Percentiles rank a stretch among this genome's conserved stretches.
phyloP scores from a whole-genome alignment of 2,797 vertebrate species.

The Eulemur rubriventer region DNA sequence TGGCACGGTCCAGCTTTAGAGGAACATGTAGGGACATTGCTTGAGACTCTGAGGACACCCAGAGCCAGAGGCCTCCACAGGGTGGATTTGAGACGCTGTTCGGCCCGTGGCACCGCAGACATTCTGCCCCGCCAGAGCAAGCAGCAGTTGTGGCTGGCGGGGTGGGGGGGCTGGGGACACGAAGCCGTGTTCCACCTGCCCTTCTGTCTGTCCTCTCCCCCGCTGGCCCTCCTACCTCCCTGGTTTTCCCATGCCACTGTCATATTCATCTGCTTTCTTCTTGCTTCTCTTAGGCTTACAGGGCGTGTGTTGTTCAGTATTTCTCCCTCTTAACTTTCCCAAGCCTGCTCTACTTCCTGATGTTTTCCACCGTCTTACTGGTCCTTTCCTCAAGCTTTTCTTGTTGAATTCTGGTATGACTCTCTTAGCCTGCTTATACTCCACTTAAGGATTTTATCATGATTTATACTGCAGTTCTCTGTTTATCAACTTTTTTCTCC shows the following conservation, averaged over 20 bases:
- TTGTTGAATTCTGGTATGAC: background rate
- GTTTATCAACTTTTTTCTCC: constrained; percentile 28
- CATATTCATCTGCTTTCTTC: background rate
- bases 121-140: background rate
- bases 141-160: no score
- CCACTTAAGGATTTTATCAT: background rate
- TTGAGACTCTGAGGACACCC: background rate
- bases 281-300: rapidly evolving
- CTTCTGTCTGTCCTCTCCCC: background rate
- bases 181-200: rapidly evolving
- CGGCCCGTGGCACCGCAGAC: rapidly evolving
- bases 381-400: background rate
- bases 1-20: background rate
- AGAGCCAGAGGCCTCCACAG: background rate
- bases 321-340: background rate
- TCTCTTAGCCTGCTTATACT: background rate
- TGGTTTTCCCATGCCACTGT: background rate
- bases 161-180: background rate
- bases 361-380: background rate
- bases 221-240: background rate
- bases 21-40: background rate
- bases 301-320: background rate
- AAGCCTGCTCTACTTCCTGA: background rate
- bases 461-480: constrained; percentile 19
- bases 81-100: rapidly evolving